Percentiles rank a stretch among this genome's conserved stretches.
phyloP scores from a whole-genome alignment of 1,140 invertebrate genomes.

The Pantala flavescens region DNA sequence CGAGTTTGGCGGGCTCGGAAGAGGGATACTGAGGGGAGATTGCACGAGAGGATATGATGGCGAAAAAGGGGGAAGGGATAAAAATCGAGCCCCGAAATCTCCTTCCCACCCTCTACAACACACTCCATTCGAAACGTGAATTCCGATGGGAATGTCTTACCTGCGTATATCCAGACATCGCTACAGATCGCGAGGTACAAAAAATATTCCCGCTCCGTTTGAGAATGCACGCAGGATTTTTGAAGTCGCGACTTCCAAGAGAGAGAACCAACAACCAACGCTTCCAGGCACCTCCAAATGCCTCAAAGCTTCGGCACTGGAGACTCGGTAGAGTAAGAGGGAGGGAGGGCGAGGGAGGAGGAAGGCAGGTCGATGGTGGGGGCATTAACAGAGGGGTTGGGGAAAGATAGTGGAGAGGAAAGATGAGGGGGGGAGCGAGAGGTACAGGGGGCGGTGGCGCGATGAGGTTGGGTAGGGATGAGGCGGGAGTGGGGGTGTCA shows the following conservation, averaged over 20 bases:
- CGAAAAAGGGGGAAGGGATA: too few relatives aligned
- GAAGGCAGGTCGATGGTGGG: not conserved
- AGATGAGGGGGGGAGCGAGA: not conserved
- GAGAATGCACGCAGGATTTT: not conserved
- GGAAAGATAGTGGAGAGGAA: not conserved
- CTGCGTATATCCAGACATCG: not conserved
- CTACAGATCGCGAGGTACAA: not conserved
- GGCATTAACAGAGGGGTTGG: not conserved
- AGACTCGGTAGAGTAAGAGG: not conserved
- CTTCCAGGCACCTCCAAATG: conserved; percentile 3
- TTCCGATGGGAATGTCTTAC: not conserved
- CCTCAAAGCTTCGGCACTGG: conserved; percentile 6
- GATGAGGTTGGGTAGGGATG: not conserved
- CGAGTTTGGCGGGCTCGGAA: not conserved
- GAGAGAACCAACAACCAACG: not conserved
- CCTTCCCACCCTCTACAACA: too few relatives aligned
- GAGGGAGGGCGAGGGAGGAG: not conserved
- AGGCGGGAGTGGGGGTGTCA: not conserved
- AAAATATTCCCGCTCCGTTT: not conserved
- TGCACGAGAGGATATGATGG: too few relatives aligned
- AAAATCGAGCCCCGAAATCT: too few relatives aligned
- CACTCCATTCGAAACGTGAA: not conserved
- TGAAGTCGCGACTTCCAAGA: not conserved
- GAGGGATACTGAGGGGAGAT: not conserved
- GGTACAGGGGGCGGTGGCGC: not conserved